Evolutionary conservation across 1,140 invertebrate species (phyloP).

Genomic region (Uloborus diversus): DNA sequence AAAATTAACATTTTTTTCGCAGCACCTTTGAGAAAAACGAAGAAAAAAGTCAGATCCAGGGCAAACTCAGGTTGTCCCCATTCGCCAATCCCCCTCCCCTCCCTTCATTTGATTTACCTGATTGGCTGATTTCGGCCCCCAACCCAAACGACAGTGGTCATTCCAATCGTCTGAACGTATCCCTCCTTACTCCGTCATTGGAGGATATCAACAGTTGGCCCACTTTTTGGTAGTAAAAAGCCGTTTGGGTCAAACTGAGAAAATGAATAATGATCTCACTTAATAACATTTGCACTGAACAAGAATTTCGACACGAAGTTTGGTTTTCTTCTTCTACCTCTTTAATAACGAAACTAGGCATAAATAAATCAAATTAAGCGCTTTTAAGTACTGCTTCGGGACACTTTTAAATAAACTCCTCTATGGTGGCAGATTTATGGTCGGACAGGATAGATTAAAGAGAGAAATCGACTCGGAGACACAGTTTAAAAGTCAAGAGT

Average conservation of each 20-base stretch:
- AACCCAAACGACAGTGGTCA: slow-evolving; percentile 24
- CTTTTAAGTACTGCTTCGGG: slow-evolving; percentile 5
- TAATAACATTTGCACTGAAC: slow-evolving; percentile 7
- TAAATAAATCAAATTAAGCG: slow-evolving; percentile 29
- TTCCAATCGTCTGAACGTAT: neutral
- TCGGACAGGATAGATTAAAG: no score
- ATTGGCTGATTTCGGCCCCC: slow-evolving; percentile 2
- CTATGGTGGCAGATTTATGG: slow-evolving; percentile 12
- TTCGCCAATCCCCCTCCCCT: slow-evolving; percentile 2
- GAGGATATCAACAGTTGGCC: neutral
- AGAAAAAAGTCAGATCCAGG: slow-evolving; percentile 18
- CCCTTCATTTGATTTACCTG: neutral
- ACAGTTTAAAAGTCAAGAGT: no score
- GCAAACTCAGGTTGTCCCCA: slow-evolving; percentile 38
- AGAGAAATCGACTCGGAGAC: no score
- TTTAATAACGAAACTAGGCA: neutral
- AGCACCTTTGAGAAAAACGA: neutral
- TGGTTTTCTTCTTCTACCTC: no score
- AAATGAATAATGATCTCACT: slow-evolving; percentile 19
- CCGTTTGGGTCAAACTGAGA: slow-evolving; percentile 5
- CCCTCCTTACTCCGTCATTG: slow-evolving; percentile 20
- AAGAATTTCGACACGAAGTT: neutral
- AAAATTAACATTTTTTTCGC: neutral
- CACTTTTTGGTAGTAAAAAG: slow-evolving; percentile 11
- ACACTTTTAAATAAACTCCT: slow-evolving; percentile 15